phyloP scores from a whole-genome alignment of 2,113 vertebrate genomes.

The Cnemophilus loriae region DNA sequence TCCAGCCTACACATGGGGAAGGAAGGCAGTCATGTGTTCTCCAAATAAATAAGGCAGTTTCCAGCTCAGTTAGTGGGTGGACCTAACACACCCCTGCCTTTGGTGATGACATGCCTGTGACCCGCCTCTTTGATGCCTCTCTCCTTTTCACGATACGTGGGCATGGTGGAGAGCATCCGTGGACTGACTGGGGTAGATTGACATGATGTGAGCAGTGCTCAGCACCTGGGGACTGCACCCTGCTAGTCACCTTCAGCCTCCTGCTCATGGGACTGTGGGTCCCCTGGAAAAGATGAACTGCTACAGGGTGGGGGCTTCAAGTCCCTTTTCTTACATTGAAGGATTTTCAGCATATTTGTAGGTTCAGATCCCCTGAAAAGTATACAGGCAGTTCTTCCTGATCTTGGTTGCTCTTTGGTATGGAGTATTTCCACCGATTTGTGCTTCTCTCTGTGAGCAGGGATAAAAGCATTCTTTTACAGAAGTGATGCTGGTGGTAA shows the following conservation, averaged over 20 bases:
- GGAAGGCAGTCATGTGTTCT: neutral
- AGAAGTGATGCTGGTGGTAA: neutral
- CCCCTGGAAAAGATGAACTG: neutral
- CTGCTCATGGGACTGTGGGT: neutral
- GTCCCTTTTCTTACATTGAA: neutral
- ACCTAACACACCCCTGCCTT: neutral
- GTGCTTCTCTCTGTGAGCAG: neutral
- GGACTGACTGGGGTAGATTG: neutral
- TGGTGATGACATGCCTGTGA: neutral
- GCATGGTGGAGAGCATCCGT: neutral
- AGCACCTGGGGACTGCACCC: neutral
- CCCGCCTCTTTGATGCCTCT: neutral
- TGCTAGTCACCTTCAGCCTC: neutral
- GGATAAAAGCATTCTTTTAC: neutral
- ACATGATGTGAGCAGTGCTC: rapidly evolving
- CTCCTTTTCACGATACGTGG: neutral
- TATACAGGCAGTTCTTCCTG: neutral
- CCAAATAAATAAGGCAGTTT: neutral
- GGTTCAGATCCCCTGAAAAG: neutral
- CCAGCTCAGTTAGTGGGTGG: neutral
- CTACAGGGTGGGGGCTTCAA: neutral
- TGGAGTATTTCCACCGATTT: neutral
- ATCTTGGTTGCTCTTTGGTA: neutral
- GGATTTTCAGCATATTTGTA: neutral
- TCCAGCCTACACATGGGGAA: neutral